phyloP scores from a whole-genome alignment of 2,888 invertebrate genomes.

The Drosophila incognita region DNA sequence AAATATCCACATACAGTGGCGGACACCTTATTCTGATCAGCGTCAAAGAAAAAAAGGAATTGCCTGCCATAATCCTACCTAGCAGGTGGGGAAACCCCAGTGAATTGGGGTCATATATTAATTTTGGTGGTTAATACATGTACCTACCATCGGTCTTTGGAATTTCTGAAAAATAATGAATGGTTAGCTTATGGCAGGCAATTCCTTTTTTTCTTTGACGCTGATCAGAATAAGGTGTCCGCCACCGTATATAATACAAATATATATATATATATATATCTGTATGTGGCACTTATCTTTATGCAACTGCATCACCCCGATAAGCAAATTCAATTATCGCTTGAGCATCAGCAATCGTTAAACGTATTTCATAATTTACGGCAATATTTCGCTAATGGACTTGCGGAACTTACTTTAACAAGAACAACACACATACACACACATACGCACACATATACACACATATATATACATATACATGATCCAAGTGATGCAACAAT shows the following conservation, averaged over 20 bases:
- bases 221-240: too few species aligned
- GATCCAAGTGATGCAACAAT: not conserved
- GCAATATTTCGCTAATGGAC: conserved; percentile 11
- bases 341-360: conserved; percentile 20
- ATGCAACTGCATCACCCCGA: conserved; percentile 30
- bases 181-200: too few species aligned
- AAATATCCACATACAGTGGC: conserved; percentile 6
- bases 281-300: conserved; percentile 8
- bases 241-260: not conserved
- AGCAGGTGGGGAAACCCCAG: too few species aligned
- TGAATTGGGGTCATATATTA: too few species aligned
- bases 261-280: not conserved
- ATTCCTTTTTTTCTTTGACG: too few species aligned
- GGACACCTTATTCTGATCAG: too few species aligned
- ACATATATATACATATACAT: not conserved
- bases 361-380: conserved; percentile 45
- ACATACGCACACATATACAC: not conserved
- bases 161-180: too few species aligned
- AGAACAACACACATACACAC: not conserved
- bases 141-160: too few species aligned
- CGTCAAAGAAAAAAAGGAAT: too few species aligned
- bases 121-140: too few species aligned
- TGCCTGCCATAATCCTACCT: too few species aligned
- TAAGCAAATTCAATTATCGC: conserved; percentile 57
- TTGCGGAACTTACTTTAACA: conserved; percentile 4